Base-by-base conservation (phyloP, 1,140 invertebrate genomes). In the Atta cephalotes region DNA sequence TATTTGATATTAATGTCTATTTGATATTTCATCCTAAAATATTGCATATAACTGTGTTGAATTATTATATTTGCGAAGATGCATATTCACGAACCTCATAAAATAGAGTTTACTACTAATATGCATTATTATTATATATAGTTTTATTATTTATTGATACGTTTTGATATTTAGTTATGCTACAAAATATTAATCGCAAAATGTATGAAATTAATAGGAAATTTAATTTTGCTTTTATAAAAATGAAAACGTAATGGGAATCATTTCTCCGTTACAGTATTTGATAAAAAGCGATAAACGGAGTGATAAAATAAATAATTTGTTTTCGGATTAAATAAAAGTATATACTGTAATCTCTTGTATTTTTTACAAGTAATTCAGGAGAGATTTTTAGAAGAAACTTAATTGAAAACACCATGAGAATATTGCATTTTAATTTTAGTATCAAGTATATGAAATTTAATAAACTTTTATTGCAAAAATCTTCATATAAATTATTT, bases 1-100 rank as follows among this genome's bases (percentile, higher is more conserved):
- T 66, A n/a, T 66, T 66, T 66, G 16, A 9, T 66, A 35, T 66
- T 66, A 66, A 18, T 18, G 35, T 66, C 31, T 66, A n/a, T 66
- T 66, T 66, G 16, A 9, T 66, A 35, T 66, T 66, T 66, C 18
- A 66, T 0, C 18, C 31, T 35, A 31, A 66, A 66, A 66, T 35
- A n/a, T 66, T 35, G 35, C 35, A 18, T 35, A 66, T 66, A 66
- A 35, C 63, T 7, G 9, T n/a, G 0, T 60, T 5, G 21, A 66
- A 35, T 66, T 10, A 35, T 66, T 66, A 35, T 18, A 16, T 10
- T 66, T 35, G 31, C 63, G 7, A 35, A 7, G 6, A 10, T 35
- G 16, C 28, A 65, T 35, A 66, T 66, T 1, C 7, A n/a, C 16
- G 28, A 65, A 31, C 0, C 28, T 35, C 63, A 28, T 63, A 63